phyloP scores from a whole-genome alignment of 1,140 invertebrate species.

The Diabrotica virgifera region DNA sequence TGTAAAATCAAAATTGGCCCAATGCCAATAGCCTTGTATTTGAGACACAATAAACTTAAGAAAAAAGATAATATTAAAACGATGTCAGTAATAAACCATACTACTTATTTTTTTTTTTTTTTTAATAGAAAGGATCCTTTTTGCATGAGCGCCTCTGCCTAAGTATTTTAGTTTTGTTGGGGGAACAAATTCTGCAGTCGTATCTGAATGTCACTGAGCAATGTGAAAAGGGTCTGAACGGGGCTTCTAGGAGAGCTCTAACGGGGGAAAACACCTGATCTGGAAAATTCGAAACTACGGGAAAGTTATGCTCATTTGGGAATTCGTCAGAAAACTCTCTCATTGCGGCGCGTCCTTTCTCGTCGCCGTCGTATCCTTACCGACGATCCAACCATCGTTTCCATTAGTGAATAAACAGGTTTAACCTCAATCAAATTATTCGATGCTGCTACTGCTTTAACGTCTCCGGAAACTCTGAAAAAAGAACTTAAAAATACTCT shows the following conservation, averaged over 20 bases:
- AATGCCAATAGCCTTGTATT: too few species aligned
- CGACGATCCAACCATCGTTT: background rate
- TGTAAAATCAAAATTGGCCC: too few species aligned
- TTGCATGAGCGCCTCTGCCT: background rate
- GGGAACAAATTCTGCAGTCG: background rate
- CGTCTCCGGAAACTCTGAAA: too few species aligned
- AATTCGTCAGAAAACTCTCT: conserved; percentile 2
- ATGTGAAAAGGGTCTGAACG: conserved; percentile 1
- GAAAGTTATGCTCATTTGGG: conserved; percentile 2
- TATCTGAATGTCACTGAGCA: conserved; percentile 2
- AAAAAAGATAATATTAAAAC: too few species aligned
- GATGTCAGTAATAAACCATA: too few species aligned
- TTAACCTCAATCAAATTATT: background rate
- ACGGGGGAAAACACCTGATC: conserved; percentile 1
- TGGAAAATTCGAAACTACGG: background rate
- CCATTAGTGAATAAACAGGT: conserved; percentile 2
- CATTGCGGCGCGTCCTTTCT: background rate
- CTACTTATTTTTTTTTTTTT: too few species aligned
- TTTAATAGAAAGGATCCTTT: too few species aligned
- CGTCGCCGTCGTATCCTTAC: background rate
- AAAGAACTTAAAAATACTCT: too few species aligned
- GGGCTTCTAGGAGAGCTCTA: background rate
- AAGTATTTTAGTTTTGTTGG: background rate
- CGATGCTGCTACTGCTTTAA: background rate
- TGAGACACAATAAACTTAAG: too few species aligned